Evolutionary conservation across 1,140 invertebrate species (phyloP).

Genomic region (Aphelenchoides fujianensis): DNA sequence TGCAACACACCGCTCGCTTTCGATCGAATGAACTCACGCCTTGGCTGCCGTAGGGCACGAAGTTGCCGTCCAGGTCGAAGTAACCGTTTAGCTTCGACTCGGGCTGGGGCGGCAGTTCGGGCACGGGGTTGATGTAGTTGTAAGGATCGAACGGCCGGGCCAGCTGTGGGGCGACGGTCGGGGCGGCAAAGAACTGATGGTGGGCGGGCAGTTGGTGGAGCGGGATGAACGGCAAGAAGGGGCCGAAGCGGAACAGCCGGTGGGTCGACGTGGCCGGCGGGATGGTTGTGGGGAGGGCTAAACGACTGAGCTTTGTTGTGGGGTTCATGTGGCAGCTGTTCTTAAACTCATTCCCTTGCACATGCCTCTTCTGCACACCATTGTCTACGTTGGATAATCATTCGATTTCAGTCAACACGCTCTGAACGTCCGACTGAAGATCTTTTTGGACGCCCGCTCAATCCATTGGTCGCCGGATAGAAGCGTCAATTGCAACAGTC

Average conservation of each 20-base stretch:
- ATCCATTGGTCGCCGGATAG: too few species aligned
- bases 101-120: conserved; percentile 11
- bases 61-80: conserved; percentile 20
- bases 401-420: too few species aligned
- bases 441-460: too few species aligned
- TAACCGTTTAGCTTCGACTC: conserved; percentile 13
- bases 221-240: conserved; percentile 7
- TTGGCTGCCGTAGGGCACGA: conserved; percentile 14
- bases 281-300: too few species aligned
- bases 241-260: conserved; percentile 19
- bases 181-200: neutral
- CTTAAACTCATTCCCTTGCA: too few species aligned
- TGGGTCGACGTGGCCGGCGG: neutral
- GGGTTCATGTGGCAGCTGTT: too few species aligned
- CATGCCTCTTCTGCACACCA: too few species aligned
- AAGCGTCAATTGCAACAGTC: too few species aligned
- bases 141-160: conserved; percentile 11
- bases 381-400: too few species aligned
- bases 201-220: conserved; percentile 2
- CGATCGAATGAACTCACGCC: neutral
- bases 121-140: conserved; percentile 20
- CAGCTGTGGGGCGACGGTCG: neutral
- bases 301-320: too few species aligned
- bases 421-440: too few species aligned
- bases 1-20: neutral